A percentile compares a stretch with the other conserved stretches of the same genome.
These are phyloP conservation scores for Cyrtonyx montezumae DNA, from an alignment of 2,113 vertebrate genomes.

Conservation along the genomic window DNA sequence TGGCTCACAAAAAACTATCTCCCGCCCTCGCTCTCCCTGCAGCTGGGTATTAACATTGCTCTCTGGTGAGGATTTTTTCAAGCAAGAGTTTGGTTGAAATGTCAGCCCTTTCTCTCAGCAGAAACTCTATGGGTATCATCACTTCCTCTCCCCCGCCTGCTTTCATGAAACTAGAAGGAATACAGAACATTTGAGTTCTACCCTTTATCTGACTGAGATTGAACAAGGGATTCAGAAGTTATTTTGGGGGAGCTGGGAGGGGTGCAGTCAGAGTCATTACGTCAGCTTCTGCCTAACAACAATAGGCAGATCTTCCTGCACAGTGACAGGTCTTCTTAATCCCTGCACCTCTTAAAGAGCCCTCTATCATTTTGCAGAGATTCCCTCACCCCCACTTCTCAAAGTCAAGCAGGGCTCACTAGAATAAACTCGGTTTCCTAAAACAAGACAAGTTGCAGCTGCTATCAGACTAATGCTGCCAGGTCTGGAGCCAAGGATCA, in stretches of 20 bases:
- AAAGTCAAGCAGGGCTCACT: neutral
- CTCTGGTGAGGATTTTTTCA: neutral
- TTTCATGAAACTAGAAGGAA: neutral
- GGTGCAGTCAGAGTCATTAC: neutral
- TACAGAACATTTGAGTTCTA: neutral
- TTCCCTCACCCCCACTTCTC: neutral
- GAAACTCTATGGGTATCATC: neutral
- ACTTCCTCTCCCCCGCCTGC: neutral
- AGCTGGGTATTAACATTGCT: neutral
- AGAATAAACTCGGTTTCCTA: neutral
- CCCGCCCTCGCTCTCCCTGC: neutral
- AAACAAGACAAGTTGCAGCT: neutral
- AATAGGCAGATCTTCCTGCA: constrained; percentile 8
- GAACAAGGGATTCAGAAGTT: constrained; percentile 17
- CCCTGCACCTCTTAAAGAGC: neutral
- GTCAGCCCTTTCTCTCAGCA: neutral
- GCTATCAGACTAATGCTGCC: neutral
- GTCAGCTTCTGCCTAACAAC: neutral
- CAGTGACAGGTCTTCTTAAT: neutral
- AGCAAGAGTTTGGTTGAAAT: neutral
- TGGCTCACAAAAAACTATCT: neutral
- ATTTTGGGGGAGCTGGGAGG: constrained; percentile 14
- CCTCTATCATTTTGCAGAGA: neutral
- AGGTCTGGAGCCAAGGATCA: neutral
- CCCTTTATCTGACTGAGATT: neutral